Evolutionary conservation across 2,888 invertebrate species (phyloP).

Genomic region (Chamaedrilus cognettii): DNA sequence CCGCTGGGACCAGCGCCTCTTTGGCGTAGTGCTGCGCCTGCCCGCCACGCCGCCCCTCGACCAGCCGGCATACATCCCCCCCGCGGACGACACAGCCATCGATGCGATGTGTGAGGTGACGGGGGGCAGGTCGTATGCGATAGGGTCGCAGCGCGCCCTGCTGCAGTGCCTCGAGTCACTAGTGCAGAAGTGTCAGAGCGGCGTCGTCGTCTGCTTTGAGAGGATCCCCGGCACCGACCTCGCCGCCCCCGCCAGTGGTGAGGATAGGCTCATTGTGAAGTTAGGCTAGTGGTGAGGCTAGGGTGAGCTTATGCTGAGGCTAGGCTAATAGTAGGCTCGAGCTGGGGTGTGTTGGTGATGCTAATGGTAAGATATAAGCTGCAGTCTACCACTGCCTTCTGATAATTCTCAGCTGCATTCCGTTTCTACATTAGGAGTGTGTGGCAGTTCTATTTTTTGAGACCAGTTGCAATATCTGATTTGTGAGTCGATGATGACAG

Average conservation of each 20-base stretch:
- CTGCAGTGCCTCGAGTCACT: conserved; percentile 96
- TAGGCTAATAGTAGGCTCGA: too few relatives aligned
- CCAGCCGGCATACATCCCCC: conserved; percentile 73
- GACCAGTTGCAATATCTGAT: too few relatives aligned
- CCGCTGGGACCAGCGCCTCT: conserved; percentile 98
- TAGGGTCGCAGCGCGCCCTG: conserved; percentile 91
- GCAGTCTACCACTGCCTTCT: too few relatives aligned
- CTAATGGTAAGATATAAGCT: too few relatives aligned
- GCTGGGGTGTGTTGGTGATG: too few relatives aligned
- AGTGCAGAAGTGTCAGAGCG: conserved; percentile 95
- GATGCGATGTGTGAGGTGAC: conserved; percentile 99
- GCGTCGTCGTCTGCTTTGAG: conserved; percentile 97
- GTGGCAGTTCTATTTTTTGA: too few relatives aligned
- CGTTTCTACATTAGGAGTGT: too few relatives aligned
- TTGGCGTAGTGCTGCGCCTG: conserved; percentile 88
- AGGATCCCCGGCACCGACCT: conserved; percentile 84
- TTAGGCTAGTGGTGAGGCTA: not conserved
- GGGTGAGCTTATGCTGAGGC: too few relatives aligned
- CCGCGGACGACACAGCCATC: conserved; percentile 91
- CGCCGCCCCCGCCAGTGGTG: not conserved
- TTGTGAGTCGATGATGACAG: too few relatives aligned
- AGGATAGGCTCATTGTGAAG: not conserved
- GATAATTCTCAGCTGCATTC: too few relatives aligned
- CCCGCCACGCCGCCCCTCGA: conserved; percentile 72
- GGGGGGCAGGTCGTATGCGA: conserved; percentile 95